Evolutionary conservation across 1,140 invertebrate species (phyloP).

Genomic region (Monomorium pharaonis): DNA sequence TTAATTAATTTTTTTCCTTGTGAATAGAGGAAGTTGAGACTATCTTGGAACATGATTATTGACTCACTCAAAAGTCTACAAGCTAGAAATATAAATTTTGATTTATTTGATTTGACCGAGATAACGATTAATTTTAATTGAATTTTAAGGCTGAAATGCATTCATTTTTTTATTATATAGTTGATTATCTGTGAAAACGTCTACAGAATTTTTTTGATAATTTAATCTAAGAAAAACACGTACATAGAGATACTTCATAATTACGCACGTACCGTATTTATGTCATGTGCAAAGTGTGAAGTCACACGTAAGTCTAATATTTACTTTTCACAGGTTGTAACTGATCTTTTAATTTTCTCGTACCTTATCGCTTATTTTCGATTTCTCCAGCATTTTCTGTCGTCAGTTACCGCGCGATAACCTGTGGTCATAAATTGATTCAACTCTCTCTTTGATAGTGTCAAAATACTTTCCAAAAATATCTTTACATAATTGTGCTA

Average conservation of each 20-base stretch:
- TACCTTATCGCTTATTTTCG: too few relatives aligned
- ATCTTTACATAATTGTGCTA: too few relatives aligned
- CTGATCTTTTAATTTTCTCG: too few relatives aligned
- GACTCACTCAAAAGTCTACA: background rate
- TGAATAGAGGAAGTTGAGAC: background rate
- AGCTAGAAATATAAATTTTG: background rate
- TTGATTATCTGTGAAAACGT: background rate
- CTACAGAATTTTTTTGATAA: background rate
- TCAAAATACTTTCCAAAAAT: too few relatives aligned
- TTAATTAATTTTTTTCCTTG: background rate
- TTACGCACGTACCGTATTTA: too few relatives aligned
- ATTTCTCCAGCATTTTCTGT: too few relatives aligned
- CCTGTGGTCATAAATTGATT: too few relatives aligned
- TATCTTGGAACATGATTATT: background rate
- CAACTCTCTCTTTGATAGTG: too few relatives aligned
- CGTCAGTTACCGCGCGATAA: too few relatives aligned
- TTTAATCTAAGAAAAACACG: background rate
- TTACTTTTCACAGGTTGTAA: background rate
- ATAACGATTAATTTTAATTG: background rate
- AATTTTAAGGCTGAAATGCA: background rate
- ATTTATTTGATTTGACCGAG: background rate
- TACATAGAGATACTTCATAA: too few relatives aligned
- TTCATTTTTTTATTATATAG: background rate
- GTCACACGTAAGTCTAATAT: constrained; percentile 27
- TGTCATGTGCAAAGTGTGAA: background rate